A percentile compares a stretch with the other conserved stretches of the same genome.
Evolutionary conservation across 2,888 invertebrate species (phyloP).

Genomic region (Morpho helenor): DNA sequence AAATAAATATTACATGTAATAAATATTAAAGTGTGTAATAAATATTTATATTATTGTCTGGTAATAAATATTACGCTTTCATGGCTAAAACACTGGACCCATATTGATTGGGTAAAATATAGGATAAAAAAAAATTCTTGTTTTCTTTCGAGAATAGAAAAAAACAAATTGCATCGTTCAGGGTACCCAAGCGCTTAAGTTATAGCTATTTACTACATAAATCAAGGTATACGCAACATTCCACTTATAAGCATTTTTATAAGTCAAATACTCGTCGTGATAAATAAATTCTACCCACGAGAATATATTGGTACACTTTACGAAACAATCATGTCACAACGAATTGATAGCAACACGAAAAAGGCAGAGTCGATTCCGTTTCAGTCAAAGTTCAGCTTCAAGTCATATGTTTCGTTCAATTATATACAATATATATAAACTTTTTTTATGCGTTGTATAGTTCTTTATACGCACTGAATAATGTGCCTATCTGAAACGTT

Average conservation of each 20-base stretch:
- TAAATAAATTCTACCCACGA: slow-evolving; percentile 9
- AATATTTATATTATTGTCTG: too few species aligned
- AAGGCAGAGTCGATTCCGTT: slow-evolving; percentile 25
- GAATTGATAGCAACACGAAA: slow-evolving; percentile 31
- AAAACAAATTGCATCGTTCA: background rate
- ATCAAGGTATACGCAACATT: background rate
- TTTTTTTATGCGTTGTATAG: background rate
- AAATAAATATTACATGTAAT: too few species aligned
- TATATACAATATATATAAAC: slow-evolving; percentile 1
- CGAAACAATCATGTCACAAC: slow-evolving; percentile 17
- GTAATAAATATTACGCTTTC: too few species aligned
- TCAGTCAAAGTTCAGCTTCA: slow-evolving; percentile 28
- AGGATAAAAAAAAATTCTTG: background rate
- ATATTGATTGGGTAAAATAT: background rate
- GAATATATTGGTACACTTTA: slow-evolving; percentile 15
- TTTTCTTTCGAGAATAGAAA: too few species aligned
- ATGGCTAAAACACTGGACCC: background rate
- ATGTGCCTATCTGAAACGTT: too few species aligned
- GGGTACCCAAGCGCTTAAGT: too few species aligned
- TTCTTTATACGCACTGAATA: background rate
- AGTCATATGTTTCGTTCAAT: background rate
- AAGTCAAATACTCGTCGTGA: slow-evolving; percentile 4
- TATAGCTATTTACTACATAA: background rate
- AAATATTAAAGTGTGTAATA: too few species aligned
- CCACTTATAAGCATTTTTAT: background rate